Conservation (phyloP, 2,113 vertebrate genomes). For the Proterorhinus semilunaris region DNA sequence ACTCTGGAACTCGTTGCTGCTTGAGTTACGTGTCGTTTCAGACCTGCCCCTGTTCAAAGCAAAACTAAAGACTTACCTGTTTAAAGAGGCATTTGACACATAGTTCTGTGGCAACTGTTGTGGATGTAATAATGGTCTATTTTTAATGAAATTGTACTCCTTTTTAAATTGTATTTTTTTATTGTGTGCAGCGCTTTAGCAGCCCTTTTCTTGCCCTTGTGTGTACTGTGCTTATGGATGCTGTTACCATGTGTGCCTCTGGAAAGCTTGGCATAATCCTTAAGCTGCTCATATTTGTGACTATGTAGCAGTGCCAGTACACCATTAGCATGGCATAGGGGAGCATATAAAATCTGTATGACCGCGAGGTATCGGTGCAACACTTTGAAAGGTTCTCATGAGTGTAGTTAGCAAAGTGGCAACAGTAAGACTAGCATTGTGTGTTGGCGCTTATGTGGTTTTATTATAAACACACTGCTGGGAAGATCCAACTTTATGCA, state of each 20-base stretch:
- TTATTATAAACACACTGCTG: slow-evolving; percentile 42
- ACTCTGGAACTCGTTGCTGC: no score
- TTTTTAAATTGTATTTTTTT: no score
- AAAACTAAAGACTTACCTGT: no score
- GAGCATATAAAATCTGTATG: slow-evolving; percentile 41
- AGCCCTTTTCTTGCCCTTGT: slow-evolving; percentile 2
- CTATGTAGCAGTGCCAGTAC: slow-evolving; percentile 9
- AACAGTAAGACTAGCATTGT: slow-evolving; percentile 17
- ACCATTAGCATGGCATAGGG: slow-evolving; percentile 9
- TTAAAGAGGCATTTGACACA: no score
- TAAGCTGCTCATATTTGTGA: slow-evolving; percentile 37
- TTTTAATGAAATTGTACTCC: no score
- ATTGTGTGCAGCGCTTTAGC: no score
- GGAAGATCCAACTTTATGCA: slow-evolving; percentile 26
- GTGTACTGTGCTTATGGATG: slow-evolving; percentile 46
- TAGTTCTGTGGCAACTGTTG: no score
- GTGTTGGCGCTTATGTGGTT: slow-evolving; percentile 31
- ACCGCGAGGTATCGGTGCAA: slow-evolving; percentile 43
- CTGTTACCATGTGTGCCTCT: slow-evolving; percentile 30
- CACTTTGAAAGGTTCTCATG: slow-evolving; percentile 21
- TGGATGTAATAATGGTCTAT: no score
- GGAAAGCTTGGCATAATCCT: slow-evolving; percentile 21
- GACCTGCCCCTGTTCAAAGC: no score
- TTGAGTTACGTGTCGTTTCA: no score
- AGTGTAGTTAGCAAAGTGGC: slow-evolving; percentile 31